Conservation (phyloP, 2,797 vertebrate genomes). For the Phylloscopus collybita region DNA sequence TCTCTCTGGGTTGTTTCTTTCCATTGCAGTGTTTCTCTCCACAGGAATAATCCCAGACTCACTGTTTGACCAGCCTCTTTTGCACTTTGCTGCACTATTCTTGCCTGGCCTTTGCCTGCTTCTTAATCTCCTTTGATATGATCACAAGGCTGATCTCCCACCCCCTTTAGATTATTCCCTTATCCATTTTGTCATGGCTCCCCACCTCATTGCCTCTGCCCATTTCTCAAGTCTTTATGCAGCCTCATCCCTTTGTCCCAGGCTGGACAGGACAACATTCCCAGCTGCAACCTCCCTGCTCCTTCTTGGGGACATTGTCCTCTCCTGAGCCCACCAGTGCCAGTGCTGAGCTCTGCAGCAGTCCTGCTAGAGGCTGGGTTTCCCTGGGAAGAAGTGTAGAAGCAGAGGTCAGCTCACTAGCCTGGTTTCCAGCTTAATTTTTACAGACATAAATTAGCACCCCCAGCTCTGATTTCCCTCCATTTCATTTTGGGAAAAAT, state of each 20-base stretch:
- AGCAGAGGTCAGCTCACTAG: background rate
- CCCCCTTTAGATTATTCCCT: background rate
- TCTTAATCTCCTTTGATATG: background rate
- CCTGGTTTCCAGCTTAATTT: background rate
- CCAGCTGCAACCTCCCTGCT: background rate
- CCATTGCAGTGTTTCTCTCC: background rate
- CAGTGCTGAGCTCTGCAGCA: background rate
- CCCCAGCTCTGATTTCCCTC: background rate
- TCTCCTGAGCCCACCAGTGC: background rate
- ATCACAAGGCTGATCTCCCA: background rate
- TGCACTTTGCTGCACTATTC: background rate
- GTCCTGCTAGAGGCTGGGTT: background rate
- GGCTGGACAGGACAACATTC: background rate
- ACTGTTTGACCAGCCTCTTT: background rate
- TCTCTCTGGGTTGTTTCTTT: background rate
- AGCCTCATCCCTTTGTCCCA: background rate
- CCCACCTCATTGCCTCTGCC: background rate
- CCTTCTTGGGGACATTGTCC: background rate
- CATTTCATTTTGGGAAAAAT: background rate
- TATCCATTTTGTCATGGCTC: background rate
- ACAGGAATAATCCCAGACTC: background rate
- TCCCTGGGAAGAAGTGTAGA: rapidly evolving
- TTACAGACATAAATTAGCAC: background rate
- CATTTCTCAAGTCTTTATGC: background rate
- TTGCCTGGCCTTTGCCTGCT: background rate